Evolutionary conservation across 2,888 invertebrate species (phyloP).

Genomic region (Parnassius apollo): DNA sequence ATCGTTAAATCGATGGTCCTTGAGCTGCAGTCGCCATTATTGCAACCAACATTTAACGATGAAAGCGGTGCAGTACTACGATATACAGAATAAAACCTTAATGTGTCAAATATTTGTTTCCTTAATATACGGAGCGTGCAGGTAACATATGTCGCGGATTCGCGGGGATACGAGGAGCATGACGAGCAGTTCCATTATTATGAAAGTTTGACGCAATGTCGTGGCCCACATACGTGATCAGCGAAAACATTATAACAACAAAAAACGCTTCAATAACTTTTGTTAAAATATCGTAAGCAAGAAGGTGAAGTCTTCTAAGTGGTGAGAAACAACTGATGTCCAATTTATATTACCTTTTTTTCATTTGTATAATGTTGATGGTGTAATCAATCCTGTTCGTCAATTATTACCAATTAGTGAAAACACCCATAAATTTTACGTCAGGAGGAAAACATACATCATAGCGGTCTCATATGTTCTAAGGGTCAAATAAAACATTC

Average conservation of each 20-base stretch:
- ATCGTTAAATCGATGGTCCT: too few relatives aligned
- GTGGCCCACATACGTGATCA: slow-evolving; percentile 38
- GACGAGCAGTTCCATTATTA: slow-evolving; percentile 55
- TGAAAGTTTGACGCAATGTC: slow-evolving; percentile 57
- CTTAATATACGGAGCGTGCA: slow-evolving; percentile 13
- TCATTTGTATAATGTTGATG: too few relatives aligned
- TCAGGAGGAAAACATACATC: slow-evolving; percentile 75
- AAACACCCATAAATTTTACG: slow-evolving; percentile 57
- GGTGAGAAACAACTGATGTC: too few relatives aligned
- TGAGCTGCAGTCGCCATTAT: too few relatives aligned
- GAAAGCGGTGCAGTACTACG: too few relatives aligned
- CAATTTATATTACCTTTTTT: too few relatives aligned
- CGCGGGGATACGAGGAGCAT: slow-evolving; percentile 32
- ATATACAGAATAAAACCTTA: too few relatives aligned
- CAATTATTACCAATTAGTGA: slow-evolving; percentile 9
- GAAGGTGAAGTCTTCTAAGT: too few relatives aligned
- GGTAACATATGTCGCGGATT: slow-evolving; percentile 33
- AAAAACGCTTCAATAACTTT: too few relatives aligned
- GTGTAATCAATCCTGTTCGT: background rate
- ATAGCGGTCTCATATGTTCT: slow-evolving; percentile 76
- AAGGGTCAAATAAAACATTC: slow-evolving; percentile 76
- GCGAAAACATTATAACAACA: slow-evolving; percentile 1
- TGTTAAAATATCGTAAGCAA: too few relatives aligned
- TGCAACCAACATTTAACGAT: too few relatives aligned
- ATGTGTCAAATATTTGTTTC: background rate